Base-by-base conservation (phyloP, 2,888 invertebrate species). In the Selenia dentaria region DNA sequence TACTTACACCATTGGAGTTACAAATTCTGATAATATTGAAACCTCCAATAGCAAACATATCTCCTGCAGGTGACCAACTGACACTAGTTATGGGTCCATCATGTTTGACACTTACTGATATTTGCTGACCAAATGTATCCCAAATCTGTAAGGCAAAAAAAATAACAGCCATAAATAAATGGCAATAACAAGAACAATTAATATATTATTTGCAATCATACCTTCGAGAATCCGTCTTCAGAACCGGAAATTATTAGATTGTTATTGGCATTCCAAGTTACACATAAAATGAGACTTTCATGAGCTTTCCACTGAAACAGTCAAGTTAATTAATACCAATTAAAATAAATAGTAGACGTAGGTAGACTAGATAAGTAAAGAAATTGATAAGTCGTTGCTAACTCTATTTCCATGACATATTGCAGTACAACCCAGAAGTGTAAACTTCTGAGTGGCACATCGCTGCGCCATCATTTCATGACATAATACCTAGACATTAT, bases 191-290 rank as follows among this genome's bases (percentile, higher is more conserved):
- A 16, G n/a, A n/a, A n/a, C n/a, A n/a, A 1, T 22, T 9, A 18
- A 10, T 1, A 16, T 16, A 16, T 9, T 9, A 13, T 22, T 22
- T 1, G 22, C 22, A 22, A 37, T 3, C 0, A 8, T 11, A 95
- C 95, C 92, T 96, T 96, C 58, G 95, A 96, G 59, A 93, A 93
- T 54, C 97, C 97, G 82, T 99, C 99, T 89, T 99, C 99, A 35
- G 98, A 97, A 0, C 99, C 99, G 2, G 99, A 98, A 8, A 98
- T 94, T 14, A 99, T 94, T 4, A 98, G 91, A 57, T 97, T 96
- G 59, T 97, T 97, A 57, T 96, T 95, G 0, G 96, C 94, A 79
- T 99, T 99, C 99, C 99, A 99, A 61, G 97, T 96, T 0, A 97
- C 92, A 58, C 97, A 96, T 45, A 99, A 88, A 46, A 99, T 95